A percentile compares a stretch with the other conserved stretches of the same genome.
Conservation (phyloP, 2,888 invertebrate genomes). For the Psylliodes chrysocephalus region DNA sequence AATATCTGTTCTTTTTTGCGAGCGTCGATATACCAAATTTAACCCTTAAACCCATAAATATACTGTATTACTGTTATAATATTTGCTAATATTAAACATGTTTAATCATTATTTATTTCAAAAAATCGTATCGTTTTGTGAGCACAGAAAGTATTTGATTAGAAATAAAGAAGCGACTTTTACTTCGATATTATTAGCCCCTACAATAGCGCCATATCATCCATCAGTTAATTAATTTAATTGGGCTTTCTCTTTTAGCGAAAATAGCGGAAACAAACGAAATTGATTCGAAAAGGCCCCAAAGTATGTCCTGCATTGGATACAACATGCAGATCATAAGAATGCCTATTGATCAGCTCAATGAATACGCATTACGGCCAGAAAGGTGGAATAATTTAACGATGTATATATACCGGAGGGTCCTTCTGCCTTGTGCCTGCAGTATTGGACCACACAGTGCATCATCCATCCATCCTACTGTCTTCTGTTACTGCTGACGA, state of each 20-base stretch:
- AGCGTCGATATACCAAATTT: too few relatives aligned
- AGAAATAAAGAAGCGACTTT: not conserved
- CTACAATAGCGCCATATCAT: too few relatives aligned
- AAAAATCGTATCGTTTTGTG: too few relatives aligned
- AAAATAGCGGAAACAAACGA: constrained; percentile 46
- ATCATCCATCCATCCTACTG: too few relatives aligned
- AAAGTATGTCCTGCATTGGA: constrained; percentile 44
- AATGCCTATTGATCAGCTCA: constrained; percentile 60
- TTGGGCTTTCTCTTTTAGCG: constrained; percentile 42
- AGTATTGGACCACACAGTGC: constrained; percentile 45
- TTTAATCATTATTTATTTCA: too few relatives aligned
- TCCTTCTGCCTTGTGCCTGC: too few relatives aligned
- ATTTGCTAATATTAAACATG: too few relatives aligned
- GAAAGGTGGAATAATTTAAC: constrained; percentile 63
- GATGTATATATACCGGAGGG: constrained; percentile 54
- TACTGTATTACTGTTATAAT: too few relatives aligned
- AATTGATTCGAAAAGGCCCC: constrained; percentile 42
- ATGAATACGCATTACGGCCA: constrained; percentile 59
- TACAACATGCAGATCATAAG: constrained; percentile 53
- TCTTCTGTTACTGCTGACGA: too few relatives aligned
- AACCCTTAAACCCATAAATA: too few relatives aligned
- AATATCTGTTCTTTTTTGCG: too few relatives aligned
- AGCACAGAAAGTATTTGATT: too few relatives aligned
- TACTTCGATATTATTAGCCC: not conserved
- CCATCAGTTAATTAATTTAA: constrained; percentile 42